Conservation (phyloP, 2,888 invertebrate species). For the Agrochola circellaris region DNA sequence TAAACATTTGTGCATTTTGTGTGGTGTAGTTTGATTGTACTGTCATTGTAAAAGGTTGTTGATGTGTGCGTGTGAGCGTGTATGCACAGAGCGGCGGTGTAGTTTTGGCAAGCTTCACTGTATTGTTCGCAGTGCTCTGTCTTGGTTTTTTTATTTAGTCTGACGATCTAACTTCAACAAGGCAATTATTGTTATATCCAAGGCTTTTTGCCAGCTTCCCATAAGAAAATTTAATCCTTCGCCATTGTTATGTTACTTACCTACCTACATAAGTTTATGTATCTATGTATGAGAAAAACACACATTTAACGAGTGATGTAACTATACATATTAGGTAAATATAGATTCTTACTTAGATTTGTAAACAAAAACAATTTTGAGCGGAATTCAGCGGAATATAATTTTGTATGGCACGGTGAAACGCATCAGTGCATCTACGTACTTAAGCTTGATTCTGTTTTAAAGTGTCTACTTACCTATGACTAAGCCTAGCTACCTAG, state of each 20-base stretch:
- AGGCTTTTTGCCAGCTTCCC: background rate
- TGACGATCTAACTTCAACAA: no score
- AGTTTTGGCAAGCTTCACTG: no score
- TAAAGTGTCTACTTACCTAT: background rate
- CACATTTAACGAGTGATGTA: background rate
- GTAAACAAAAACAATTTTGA: background rate
- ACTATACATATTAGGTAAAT: background rate
- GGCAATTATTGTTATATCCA: background rate
- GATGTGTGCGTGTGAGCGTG: no score
- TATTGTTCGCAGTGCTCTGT: no score
- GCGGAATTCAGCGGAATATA: background rate
- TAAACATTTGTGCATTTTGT: no score
- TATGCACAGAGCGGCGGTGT: no score
- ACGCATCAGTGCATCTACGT: background rate
- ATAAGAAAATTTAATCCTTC: background rate
- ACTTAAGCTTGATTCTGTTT: background rate
- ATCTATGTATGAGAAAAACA: background rate
- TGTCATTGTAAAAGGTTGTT: no score
- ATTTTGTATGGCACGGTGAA: background rate
- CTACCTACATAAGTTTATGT: background rate
- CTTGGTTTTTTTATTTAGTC: no score
- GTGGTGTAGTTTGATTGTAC: no score
- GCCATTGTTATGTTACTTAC: no score
- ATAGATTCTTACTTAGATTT: background rate
- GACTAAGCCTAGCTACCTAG: constrained; percentile 16